Evolutionary conservation across 2,888 invertebrate genomes (phyloP), one percentile per base, ranked within the genome.

Genomic region (Sesamia inferens): DNA sequence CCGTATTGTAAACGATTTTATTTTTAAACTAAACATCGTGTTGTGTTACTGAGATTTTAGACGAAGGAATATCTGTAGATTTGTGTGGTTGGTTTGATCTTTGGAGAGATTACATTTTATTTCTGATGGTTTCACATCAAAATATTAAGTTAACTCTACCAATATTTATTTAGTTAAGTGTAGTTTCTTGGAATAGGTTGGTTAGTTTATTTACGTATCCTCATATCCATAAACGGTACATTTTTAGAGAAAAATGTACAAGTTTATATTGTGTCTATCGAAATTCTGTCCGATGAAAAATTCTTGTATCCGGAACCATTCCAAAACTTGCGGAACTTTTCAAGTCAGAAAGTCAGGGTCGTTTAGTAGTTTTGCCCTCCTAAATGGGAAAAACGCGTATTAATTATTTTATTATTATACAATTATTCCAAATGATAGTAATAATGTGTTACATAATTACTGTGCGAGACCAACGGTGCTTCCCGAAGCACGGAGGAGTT

Each of bases 1-100:
- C 68, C 58, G 58, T 62, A 75, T 76, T 71, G 80, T 83, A 79
- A 85, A 86, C 85, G 79, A 83, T 79, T 79, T 83, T 86, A 86
- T 86, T 86, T 85, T 83, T 82, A 85, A 83, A 84, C 77, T 70
- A 55, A 74, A 82, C 72, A 55, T 68, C 70, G 77, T 70, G 67
- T 76, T 81, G 44, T 54, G 59, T 71, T 76, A 74, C 73, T 65
- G 51, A 6, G 66, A 44, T 82, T 80, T 73, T 71, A 31, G 64
- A 7, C 24, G 59, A 51, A 14, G 31, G 4, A 68, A 48, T 42
- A 39, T 78, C 47, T 71, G 48, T 22, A 47, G 31, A 48, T 66
- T 62, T 67, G 14, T 51, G 31, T 61, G n/a, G 16, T 14, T 44
- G 16, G 16, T 19, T 31, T 44, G 4, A 24, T 68, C 16, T 54